A percentile compares a stretch with the other conserved stretches of the same genome.
Evolutionary conservation across 2,797 vertebrate genomes (phyloP).

Genomic region (Salmo trutta): DNA sequence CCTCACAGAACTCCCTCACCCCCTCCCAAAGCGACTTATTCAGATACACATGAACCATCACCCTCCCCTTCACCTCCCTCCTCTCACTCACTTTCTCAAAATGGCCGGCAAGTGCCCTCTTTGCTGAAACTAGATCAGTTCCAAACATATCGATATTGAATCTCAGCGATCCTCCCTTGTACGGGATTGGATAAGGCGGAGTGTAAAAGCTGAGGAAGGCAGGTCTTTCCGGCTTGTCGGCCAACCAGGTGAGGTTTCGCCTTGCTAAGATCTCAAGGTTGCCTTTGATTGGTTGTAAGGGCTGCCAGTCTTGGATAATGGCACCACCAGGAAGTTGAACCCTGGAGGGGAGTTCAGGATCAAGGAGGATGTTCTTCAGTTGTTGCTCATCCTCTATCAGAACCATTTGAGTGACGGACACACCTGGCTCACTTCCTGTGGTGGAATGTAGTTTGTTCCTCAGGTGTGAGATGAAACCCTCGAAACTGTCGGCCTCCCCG

Average conservation of each 20-base stretch:
- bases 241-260: constrained; percentile 45
- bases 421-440: constrained; percentile 8
- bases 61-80: constrained; percentile 19
- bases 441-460: constrained; percentile 35
- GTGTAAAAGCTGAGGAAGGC: constrained; percentile 48
- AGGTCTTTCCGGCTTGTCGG: constrained; percentile 27
- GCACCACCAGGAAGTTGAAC: constrained; percentile 44
- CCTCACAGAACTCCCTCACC: constrained; percentile 48
- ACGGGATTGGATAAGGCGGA: constrained; percentile 44
- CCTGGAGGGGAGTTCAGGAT: constrained; percentile 40
- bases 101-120: constrained; percentile 35
- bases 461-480: constrained; percentile 39
- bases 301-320: constrained; percentile 55
- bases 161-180: constrained; percentile 36
- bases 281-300: constrained; percentile 44
- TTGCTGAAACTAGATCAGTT: constrained; percentile 29
- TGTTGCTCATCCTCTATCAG: constrained; percentile 27
- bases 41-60: constrained; percentile 47
- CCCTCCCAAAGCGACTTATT: constrained; percentile 28
- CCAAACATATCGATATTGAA: constrained; percentile 56
- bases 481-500: constrained; percentile 30
- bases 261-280: constrained; percentile 49
- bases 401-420: constrained; percentile 2
- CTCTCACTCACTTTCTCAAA: constrained; percentile 34
- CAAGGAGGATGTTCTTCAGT: constrained; percentile 43